A percentile compares a stretch with the other conserved stretches of the same genome.
These are phyloP conservation scores for Trematomus loennbergii DNA, from an alignment of 2,113 vertebrate species.

Conservation along the genomic window DNA sequence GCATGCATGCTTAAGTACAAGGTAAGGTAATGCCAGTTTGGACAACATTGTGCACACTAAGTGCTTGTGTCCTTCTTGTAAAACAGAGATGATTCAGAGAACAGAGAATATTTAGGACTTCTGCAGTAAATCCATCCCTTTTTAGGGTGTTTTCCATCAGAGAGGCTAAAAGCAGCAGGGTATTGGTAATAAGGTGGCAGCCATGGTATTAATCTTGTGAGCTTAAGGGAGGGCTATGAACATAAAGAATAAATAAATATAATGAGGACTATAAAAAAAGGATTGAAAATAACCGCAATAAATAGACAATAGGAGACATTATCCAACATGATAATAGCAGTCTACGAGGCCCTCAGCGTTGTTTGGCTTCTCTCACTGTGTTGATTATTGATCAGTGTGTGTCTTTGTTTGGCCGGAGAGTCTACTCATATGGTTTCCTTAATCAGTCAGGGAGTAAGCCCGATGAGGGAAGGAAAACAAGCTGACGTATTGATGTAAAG, in stretches of 20 bases:
- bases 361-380: conserved; percentile 38
- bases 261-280: conserved; percentile 34
- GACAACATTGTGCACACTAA: background rate
- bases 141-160: conserved; percentile 47
- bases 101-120: conserved; percentile 27
- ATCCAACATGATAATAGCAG: conserved; percentile 20
- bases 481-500: conserved; percentile 12
- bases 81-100: conserved; percentile 27
- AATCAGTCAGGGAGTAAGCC: conserved; percentile 56
- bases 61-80: background rate
- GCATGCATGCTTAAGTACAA: background rate
- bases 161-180: conserved; percentile 27
- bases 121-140: conserved; percentile 40
- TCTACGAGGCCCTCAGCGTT: conserved; percentile 18
- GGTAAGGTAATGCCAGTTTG: background rate
- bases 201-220: conserved; percentile 50
- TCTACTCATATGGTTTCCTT: conserved; percentile 42
- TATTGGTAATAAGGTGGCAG: conserved; percentile 60
- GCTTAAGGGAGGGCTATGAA: conserved; percentile 38
- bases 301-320: conserved; percentile 38
- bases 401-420: conserved; percentile 53
- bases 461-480: conserved; percentile 41
- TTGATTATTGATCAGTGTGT: conserved; percentile 56
- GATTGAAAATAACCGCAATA: conserved; percentile 45
- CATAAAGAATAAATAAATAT: conserved; percentile 17